Base-by-base conservation (phyloP, 1,140 invertebrate species). In the Platyscapa corneri region DNA sequence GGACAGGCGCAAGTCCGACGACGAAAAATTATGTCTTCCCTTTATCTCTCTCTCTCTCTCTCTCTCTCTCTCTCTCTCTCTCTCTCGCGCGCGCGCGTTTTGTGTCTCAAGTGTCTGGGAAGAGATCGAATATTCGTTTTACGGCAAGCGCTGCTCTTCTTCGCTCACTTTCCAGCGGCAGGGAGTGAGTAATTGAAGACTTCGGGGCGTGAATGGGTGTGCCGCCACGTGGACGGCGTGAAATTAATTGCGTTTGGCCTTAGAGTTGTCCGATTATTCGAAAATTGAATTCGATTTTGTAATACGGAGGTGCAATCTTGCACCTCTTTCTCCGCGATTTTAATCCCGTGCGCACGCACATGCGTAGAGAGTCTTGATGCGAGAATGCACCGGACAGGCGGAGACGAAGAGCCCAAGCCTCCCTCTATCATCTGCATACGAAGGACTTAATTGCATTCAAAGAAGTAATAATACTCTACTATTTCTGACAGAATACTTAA, bases 131-230 rank as follows among this genome's bases (percentile, higher is more conserved):
- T 80, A 80, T 80, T 60, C 78, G 37, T 46, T 80, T 46, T 65
- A 67, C 60, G 14, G 3, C 34, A 37, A 27, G 5, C 27, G 30
- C 42, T 76, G 30, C 42, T 76, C 75, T 53, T 12, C 46, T 53
- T 53, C 27, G 20, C n/a, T 32, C 16, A 20, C 46, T 76, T 76
- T 53, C 12, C n/a, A 53, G 75, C 27, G 42, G 16, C 27, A 27
- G 30, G 3, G 81, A 56, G 34, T 72, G 65, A 77, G 88, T 90
- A 90, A 90, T 90, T 89, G 89, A 90, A 90, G 89, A 90, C 88
- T 90, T 79, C 85, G 88, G 86, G 88, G 89, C 88, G 87, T 88
- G 90, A 90, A 90, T 89, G 88, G 89, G 86, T 87, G 89, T 88
- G 88, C 88, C 89, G 88, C 88, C 89, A 89, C 89, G 88, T 89